Conservation (phyloP, 2,113 vertebrate species). For the Pseudonaja textilis region DNA sequence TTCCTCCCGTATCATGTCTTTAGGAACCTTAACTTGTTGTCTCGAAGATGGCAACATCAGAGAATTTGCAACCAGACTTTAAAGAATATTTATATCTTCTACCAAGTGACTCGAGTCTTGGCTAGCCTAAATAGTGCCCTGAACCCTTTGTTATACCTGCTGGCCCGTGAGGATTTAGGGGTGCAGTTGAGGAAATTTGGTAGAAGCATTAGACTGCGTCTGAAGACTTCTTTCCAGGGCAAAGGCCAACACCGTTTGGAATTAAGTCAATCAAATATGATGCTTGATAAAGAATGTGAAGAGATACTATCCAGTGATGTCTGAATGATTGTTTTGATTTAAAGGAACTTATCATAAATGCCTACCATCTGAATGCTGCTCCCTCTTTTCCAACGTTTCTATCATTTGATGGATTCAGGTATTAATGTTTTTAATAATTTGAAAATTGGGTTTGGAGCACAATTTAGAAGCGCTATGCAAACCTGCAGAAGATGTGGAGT, state of each 20-base stretch:
- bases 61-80: constrained; percentile 49
- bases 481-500: too few relatives aligned
- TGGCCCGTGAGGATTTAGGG: constrained; percentile 56
- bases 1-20: constrained; percentile 79
- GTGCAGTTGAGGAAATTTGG: constrained; percentile 33
- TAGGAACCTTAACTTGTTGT: constrained; percentile 75
- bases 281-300: not conserved
- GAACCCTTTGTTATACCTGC: constrained; percentile 78
- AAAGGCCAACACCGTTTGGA: not conserved
- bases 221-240: not conserved
- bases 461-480: not conserved
- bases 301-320: constrained; percentile 37
- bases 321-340: constrained; percentile 23
- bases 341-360: not conserved
- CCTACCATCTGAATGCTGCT: not conserved
- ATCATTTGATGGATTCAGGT: not conserved
- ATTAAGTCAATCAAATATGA: not conserved
- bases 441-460: not conserved
- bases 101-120: constrained; percentile 75
- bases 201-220: not conserved
- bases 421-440: not conserved
- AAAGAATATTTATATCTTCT: constrained; percentile 65
- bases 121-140: constrained; percentile 79
- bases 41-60: constrained; percentile 53
- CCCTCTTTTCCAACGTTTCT: not conserved